Base-by-base conservation (phyloP, 2,888 invertebrate species). In the Rotaria socialis region DNA sequence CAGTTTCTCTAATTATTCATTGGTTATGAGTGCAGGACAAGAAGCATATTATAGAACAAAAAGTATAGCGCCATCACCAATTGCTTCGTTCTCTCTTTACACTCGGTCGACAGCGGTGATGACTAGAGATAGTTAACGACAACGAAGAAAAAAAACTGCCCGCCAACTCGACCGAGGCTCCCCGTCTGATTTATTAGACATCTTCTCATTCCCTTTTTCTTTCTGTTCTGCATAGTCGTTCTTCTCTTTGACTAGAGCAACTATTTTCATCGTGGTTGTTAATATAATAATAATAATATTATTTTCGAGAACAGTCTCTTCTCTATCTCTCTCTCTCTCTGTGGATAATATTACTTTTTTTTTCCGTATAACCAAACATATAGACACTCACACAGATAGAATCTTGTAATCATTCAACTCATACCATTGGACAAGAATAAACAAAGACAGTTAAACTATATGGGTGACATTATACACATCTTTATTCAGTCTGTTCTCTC, bases 251-350 rank as follows among this genome's bases (percentile, higher is more conserved):
- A 67, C 67, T 67, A 67, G 19, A 67, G 67, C 67, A 67, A 67
- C 67, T 67, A 67, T 67, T 67, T 67, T 67, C 67, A 67, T 67
- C 67, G 27, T 67, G 35, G 35, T 35, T 67, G 35, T 67, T 67
- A 67, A 67, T 67, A 67, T 67, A 67, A 67, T 67, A 67, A 67
- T 67, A 67, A 67, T 67, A 67, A 67, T 67, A 67, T 67, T 67
- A 67, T 67, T 67, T 67, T 67, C 67, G 67, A 67, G 67, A 41
- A 35, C 35, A 3, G 67, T 67, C 35, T 27, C 19, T 67, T 67
- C 58, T n/a, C 56, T 24, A 24, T 56, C 56, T 56, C 58, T n/a
- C 58, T 60, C 58, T 60, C 35, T 35, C 67, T 67, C 67, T 67
- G 27, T 67, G 67, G 35, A 67, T 67, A 35, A 35, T 67, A 67